Conservation (phyloP, 2,888 invertebrate genomes). For the Piscicola geometra region DNA sequence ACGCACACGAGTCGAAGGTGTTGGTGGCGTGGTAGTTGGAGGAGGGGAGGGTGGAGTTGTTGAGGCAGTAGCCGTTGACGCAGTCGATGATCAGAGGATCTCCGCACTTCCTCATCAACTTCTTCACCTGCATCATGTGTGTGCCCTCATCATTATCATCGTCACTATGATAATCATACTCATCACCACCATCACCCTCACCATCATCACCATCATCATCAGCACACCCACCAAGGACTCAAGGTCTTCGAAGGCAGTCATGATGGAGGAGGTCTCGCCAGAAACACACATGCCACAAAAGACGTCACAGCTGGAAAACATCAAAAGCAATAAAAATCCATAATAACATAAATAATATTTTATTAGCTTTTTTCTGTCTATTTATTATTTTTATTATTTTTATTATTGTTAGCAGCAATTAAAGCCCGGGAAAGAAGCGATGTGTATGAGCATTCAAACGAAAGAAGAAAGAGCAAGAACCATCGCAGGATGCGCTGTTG, state of each 20-base stretch:
- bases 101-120: constrained; percentile 77
- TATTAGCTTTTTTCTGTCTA: not conserved
- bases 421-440: too few species aligned
- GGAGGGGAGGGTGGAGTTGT: too few species aligned
- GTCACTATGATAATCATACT: too few species aligned
- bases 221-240: constrained; percentile 47
- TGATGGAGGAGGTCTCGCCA: constrained; percentile 45
- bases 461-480: too few species aligned
- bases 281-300: constrained; percentile 48
- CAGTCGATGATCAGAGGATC: constrained; percentile 79
- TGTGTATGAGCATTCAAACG: too few species aligned
- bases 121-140: constrained; percentile 61
- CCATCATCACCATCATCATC: constrained; percentile 10
- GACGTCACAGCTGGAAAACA: constrained; percentile 46
- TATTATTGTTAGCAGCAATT: too few species aligned
- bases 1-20: too few species aligned
- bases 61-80: constrained; percentile 55
- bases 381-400: not conserved
- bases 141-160: too few species aligned
- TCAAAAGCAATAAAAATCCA: too few species aligned
- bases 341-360: not conserved
- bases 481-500: constrained; percentile 31
- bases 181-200: not conserved
- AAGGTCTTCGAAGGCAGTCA: constrained; percentile 44
- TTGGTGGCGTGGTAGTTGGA: too few species aligned